Evolutionary conservation across 2,888 invertebrate species (phyloP), one percentile per base, ranked within the genome.

Genomic region (Tipula vernalis): DNA sequence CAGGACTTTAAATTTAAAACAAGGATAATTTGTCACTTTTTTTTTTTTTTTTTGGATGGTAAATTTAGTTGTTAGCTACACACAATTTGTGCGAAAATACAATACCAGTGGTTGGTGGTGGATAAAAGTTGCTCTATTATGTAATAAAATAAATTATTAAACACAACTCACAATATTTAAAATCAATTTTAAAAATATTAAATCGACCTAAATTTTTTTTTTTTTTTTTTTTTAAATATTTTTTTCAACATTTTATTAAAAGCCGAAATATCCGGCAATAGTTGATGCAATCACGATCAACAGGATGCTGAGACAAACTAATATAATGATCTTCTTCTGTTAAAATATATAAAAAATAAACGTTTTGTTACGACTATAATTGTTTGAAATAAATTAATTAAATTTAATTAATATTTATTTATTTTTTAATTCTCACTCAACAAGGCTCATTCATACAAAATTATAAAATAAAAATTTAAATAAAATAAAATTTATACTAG

Each of bases 321-420:
- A 94, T 92, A 97, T 97, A 95, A 97, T 96, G 91, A 97, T 97
- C 94, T 97, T 97, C 96, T 97, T 97, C 97, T 97, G 95, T 94
- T 57, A 94, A 92, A 93, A 87, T 87, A 83, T 36, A 87, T 86
- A 86, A 86, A 28, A 87, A 87, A 89, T 87, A 88, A 88, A 88
- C 87, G 89, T 84, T 36, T 87, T 86, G 36, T 71, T 15, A n/a
- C n/a, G 39, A 41, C 0, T 39, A 39, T 71, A 39, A 36, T 86
- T n/a, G n/a, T 84, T 84, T 12, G 36, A 42, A 42, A 42, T 28
- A 15, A 83, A n/a, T 12, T 10, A 36, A 36, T 39, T 36, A 83
- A 36, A 83, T 83, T 36, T 83, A 36, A 28, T 28, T 28, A 28
- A 28, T 28, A 28, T 28, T 83, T 83, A n/a, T 83, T 28, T 28